Base-by-base conservation (phyloP, 2,888 invertebrate genomes). In the Mythimna lalbum region DNA sequence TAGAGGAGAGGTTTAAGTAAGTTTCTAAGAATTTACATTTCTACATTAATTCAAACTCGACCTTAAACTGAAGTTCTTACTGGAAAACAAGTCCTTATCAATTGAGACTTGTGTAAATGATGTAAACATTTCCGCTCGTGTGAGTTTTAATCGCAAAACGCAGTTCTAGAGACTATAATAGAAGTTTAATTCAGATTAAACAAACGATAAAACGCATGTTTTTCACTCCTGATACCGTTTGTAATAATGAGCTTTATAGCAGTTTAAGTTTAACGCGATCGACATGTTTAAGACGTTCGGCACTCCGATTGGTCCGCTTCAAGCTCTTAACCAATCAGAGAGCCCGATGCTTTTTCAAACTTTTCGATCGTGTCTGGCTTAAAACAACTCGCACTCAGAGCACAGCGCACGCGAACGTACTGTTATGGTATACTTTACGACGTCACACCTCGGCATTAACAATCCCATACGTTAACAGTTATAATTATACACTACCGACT, bases 111-210 rank as follows among this genome's bases (percentile, higher is more conserved):
- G 73, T 63, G 50, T 55, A 47, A 73, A 73, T 49, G 4, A 39
- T n/a, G 59, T 55, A 59, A 79, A 63, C n/a, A 73, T 67, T 78
- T 76, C 36, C 75, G 55, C 80, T 63, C 63, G 60, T 63, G 75
- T 75, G 39, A 4, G 12, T 39, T 68, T 67, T 74, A 52, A 55
- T 74, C 31, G 50, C 12, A 21, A 68, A 55, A 63, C 9, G n/a
- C 27, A 55, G 17, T 43, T 17, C 5, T n/a, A 43, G 39, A 47
- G 17, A 33, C 33, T 14, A 10, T 55, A 33, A 33, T 33, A 19
- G n/a, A 49, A 63, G 39, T 52, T 19, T 39, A n/a, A 14, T 55
- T n/a, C 31, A 55, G 31, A 2, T 31, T 9, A 31, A 31, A 55
- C 19, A 31, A 5, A n/a, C n/a, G 31, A 55, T 39, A 43, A 59